Base-by-base conservation (phyloP, 2,888 invertebrate species). In the Stramonita haemastoma region DNA sequence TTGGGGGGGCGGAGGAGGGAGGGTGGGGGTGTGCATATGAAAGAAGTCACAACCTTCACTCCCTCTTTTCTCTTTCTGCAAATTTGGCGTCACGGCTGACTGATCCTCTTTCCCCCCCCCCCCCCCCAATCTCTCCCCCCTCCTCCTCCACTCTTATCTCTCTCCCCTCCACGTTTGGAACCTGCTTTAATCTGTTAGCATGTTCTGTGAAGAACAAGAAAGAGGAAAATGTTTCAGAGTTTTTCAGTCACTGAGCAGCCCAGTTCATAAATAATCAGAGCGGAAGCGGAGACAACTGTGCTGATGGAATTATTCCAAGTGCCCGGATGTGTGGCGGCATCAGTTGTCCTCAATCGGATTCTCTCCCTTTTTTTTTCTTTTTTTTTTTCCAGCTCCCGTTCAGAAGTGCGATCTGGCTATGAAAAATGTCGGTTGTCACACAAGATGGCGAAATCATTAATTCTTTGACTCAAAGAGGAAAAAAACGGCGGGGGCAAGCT, bases 101-200 rank as follows among this genome's bases (percentile, higher is more conserved):
- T 84, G 84, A 83, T 36, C 22, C 34, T 15, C 34, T 13, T 22
- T 1, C 36, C 46, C 19, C 60, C 46, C 87, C n/a, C 46, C 46
- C 2, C 46, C 46, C 46, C 46, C 46, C 46, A n/a, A n/a, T n/a
- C n/a, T n/a, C n/a, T n/a, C 46, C 46, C 46, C 46, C 46, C 46
- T 8, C 46, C 46, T 8, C 8, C 46, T 8, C 46, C 46, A 46
- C 46, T 46, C 46, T 46, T 46, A 46, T 46, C 46, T 46, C 46
- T 46, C 46, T 46, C 46, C 46, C 46, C 46, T 46, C 15, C 60
- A 79, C 34, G 60, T 66, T 26, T 13, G 32, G 46, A 88, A 84
- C 84, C 84, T 70, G 88, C 84, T 88, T 32, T 84, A 84, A 56
- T 83, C 88, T 88, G 88, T 88, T 70, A 70, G n/a, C 70, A 88